Conservation (phyloP, 2,888 invertebrate species). For the Diachrysia chrysitis region DNA sequence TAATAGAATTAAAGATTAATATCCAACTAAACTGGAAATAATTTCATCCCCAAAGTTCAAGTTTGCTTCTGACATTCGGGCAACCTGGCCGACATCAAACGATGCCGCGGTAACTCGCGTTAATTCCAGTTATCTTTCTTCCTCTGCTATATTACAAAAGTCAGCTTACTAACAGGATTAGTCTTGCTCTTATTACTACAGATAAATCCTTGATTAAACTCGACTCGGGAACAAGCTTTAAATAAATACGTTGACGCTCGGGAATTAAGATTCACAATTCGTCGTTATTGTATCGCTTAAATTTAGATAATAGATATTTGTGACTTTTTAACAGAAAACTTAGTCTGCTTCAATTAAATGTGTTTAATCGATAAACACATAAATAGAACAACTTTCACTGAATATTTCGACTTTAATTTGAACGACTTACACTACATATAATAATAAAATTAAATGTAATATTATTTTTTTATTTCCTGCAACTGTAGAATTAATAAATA, state of each 20-base stretch:
- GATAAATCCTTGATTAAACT: constrained; percentile 9
- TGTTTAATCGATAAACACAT: not conserved
- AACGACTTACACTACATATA: no score
- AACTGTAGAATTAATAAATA: no score
- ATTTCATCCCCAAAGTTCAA: not conserved
- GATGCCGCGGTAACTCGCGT: not conserved
- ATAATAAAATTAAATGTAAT: no score
- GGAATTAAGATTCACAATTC: not conserved
- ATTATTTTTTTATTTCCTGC: no score
- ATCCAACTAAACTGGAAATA: not conserved
- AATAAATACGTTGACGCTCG: constrained; percentile 1
- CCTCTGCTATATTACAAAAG: constrained; percentile 6
- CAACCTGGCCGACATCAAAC: constrained; percentile 8
- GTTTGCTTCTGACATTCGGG: not conserved
- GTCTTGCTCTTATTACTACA: constrained; percentile 26
- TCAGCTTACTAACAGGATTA: constrained; percentile 29
- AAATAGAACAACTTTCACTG: no score
- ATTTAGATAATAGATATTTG: not conserved
- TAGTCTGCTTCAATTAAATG: not conserved
- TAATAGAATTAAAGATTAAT: not conserved
- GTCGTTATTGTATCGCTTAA: not conserved
- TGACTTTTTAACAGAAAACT: not conserved
- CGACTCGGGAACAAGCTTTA: constrained; percentile 1
- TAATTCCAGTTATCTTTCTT: constrained; percentile 7
- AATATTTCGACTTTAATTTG: no score